Base-by-base conservation (phyloP, 2,888 invertebrate species). In the Philopedon plagiatum region DNA sequence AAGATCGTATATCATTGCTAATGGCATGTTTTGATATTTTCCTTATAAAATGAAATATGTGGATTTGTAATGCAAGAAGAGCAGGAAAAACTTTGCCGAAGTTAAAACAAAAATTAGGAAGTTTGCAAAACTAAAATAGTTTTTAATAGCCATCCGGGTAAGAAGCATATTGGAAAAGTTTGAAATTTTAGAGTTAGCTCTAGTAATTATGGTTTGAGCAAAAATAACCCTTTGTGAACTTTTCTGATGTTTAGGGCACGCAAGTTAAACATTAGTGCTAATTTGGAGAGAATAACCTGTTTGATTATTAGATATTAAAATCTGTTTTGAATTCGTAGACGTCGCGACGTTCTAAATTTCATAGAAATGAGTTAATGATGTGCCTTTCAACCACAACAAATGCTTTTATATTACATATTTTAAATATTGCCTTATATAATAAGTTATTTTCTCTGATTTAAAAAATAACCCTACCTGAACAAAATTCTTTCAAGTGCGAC, bases 31-130 rank as follows among this genome's bases (percentile, higher is more conserved):
- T 70, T 70, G 29, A 54, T 54, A 54, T 29, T 54, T 54, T 29
- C 29, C 51, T 54, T 63, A 41, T 70, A 70, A 70, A 70, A 70
- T 70, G 70, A 70, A 63, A 64, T 70, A 70, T 70, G 64, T 64
- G 70, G 46, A 64, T 49, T 49, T 70, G 57, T 70, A 70, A 70
- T 70, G 58, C 58, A 56, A 44, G 34, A 8, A 21, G n/a, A n/a
- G n/a, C 60, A 51, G 13, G 32, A 63, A 69, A 69, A 63, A 69
- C 49, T 62, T 69, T 56, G 8, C 23, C 19, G 18, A 18, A 44
- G 41, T 44, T 44, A 18, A 19, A 44, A 9, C 15, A 44, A 37
- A 37, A n/a, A 37, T 37, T n/a, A n/a, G 13, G 37, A 37, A 46
- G 11, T 46, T 46, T 21, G 21, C 46, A 46, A 46, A 46, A 46